Percentiles rank a stretch among this genome's conserved stretches.
These are phyloP conservation scores for Scophthalmus maximus DNA, from an alignment of 2,113 vertebrate genomes.

Conservation along the genomic window DNA sequence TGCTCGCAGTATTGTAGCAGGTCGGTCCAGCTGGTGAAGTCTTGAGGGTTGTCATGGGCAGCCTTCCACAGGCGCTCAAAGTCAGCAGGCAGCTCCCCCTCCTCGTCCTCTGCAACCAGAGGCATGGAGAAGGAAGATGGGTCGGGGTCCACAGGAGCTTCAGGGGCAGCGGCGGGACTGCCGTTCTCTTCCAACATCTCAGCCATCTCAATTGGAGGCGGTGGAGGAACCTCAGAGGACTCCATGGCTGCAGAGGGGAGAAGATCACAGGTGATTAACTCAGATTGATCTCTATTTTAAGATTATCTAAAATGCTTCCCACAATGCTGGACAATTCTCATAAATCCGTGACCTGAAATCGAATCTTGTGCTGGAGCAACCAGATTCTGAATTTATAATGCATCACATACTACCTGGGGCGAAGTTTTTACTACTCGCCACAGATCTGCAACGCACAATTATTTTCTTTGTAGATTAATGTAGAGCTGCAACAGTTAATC, in stretches of 20 bases:
- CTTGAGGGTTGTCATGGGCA: conserved; percentile 80
- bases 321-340: too few relatives aligned
- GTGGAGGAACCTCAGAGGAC: conserved; percentile 33
- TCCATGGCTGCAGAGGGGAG: conserved; percentile 62
- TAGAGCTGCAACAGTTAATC: too few relatives aligned
- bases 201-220: conserved; percentile 41
- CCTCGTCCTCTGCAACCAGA: conserved; percentile 63
- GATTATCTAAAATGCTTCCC: not conserved
- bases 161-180: not conserved
- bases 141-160: conserved; percentile 19
- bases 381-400: too few relatives aligned
- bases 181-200: conserved; percentile 58
- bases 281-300: not conserved
- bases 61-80: conserved; percentile 85
- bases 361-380: not conserved
- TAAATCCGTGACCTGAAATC: not conserved
- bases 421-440: too few relatives aligned
- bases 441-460: too few relatives aligned
- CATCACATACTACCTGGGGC: too few relatives aligned
- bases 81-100: conserved; percentile 79
- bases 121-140: conserved; percentile 45
- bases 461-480: too few relatives aligned
- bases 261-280: not conserved
- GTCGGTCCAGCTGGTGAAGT: conserved; percentile 87
- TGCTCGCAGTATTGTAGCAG: conserved; percentile 88